A percentile compares a stretch with the other conserved stretches of the same genome.
phyloP scores from a whole-genome alignment of 1,140 invertebrate species.

The Ceratina australensis region DNA sequence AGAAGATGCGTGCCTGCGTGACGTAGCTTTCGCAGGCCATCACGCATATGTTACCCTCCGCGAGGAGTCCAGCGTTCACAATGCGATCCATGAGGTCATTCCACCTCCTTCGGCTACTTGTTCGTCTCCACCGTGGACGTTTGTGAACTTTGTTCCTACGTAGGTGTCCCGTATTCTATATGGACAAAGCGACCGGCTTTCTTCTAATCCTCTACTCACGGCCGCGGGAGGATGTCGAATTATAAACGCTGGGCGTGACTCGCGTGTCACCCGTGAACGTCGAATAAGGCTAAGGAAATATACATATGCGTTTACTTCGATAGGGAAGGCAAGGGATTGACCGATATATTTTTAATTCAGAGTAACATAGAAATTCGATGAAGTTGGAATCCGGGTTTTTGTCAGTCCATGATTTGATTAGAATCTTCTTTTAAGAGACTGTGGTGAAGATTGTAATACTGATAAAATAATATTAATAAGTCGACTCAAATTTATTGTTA shows the following conservation, averaged over 20 bases:
- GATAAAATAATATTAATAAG: no score
- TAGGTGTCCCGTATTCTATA: slow-evolving; percentile 18
- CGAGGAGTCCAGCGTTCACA: slow-evolving; percentile 56
- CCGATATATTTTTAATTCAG: no score
- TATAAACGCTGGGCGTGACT: slow-evolving; percentile 41
- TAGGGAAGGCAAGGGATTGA: slow-evolving; percentile 5
- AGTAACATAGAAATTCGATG: no score
- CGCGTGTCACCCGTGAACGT: slow-evolving; percentile 35
- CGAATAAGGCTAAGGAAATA: slow-evolving; percentile 5
- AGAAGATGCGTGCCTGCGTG: slow-evolving; percentile 72
- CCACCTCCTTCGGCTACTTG: slow-evolving; percentile 58
- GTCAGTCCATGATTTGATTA: no score
- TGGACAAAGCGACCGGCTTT: background rate
- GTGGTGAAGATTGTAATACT: no score
- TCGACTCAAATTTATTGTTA: no score
- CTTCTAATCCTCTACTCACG: slow-evolving; percentile 8
- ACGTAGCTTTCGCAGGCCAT: slow-evolving; percentile 74
- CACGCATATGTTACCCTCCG: slow-evolving; percentile 74
- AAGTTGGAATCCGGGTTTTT: no score
- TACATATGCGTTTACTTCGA: background rate
- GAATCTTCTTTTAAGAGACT: no score
- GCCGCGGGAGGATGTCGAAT: slow-evolving; percentile 37
- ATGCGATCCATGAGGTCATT: slow-evolving; percentile 65
- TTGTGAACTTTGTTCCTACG: slow-evolving; percentile 57
- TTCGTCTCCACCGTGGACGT: slow-evolving; percentile 41